These are phyloP conservation scores for Poecilia velifera DNA, from an alignment of 2,797 vertebrate species.

Conservation along the genomic window DNA sequence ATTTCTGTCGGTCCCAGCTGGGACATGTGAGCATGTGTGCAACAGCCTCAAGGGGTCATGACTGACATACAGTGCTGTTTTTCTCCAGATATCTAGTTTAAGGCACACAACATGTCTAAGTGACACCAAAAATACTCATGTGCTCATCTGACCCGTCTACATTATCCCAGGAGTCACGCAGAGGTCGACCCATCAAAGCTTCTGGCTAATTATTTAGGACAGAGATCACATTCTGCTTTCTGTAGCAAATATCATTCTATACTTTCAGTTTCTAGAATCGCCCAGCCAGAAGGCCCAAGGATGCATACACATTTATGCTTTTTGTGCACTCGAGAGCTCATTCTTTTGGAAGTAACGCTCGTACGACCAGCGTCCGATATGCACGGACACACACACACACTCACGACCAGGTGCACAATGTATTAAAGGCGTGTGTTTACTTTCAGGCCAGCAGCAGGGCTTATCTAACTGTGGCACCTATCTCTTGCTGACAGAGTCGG, in stretches of 20 bases:
- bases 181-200: constrained; percentile 62
- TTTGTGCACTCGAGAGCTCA: constrained; percentile 25
- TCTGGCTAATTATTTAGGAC: constrained; percentile 60
- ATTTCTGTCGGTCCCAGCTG: constrained; percentile 56
- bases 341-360: constrained; percentile 43
- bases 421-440: constrained; percentile 53
- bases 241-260: constrained; percentile 46
- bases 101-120: constrained; percentile 58
- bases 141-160: constrained; percentile 64
- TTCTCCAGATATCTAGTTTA: constrained; percentile 49
- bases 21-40: constrained; percentile 40
- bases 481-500: constrained; percentile 56
- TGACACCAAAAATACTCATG: constrained; percentile 67
- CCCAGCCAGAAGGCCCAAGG: constrained; percentile 13
- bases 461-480: constrained; percentile 56
- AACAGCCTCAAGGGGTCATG: constrained; percentile 44
- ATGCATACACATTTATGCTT: constrained; percentile 23
- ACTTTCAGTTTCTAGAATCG: constrained; percentile 28
- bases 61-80: constrained; percentile 40
- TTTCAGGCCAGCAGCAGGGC: constrained; percentile 55
- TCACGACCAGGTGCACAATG: constrained; percentile 28
- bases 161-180: constrained; percentile 55
- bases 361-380: constrained; percentile 56
- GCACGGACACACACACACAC: constrained; percentile 3
- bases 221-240: constrained; percentile 47